These are phyloP conservation scores for Pipistrellus kuhlii DNA, from an alignment of 2,797 vertebrate species.

Conservation along the genomic window DNA sequence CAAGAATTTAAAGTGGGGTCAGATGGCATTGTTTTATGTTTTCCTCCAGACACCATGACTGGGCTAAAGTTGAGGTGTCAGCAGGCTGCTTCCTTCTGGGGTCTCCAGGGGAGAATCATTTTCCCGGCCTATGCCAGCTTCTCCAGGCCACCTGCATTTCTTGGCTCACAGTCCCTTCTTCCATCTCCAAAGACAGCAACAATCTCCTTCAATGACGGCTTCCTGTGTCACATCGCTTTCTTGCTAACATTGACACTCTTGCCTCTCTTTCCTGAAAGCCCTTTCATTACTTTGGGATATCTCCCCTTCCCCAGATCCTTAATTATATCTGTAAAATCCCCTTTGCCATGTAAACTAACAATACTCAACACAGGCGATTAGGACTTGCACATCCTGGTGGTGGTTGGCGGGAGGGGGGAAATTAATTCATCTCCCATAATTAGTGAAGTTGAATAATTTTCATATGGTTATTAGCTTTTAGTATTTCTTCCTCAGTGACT, in stretches of 20 bases:
- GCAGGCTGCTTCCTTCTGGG: slow-evolving; percentile 7
- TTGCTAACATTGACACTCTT: neutral
- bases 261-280: neutral
- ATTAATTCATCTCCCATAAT: slow-evolving; percentile 1
- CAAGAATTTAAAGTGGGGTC: neutral
- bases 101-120: neutral
- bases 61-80: neutral
- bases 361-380: neutral
- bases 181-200: neutral
- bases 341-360: neutral
- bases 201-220: neutral
- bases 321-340: neutral
- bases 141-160: slow-evolving; percentile 8
- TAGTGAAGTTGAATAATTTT: slow-evolving; percentile 46
- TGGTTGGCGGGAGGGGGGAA: rapidly evolving
- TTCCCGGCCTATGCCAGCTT: slow-evolving; percentile 14
- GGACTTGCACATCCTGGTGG: neutral
- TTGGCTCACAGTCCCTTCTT: neutral
- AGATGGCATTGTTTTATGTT: neutral
- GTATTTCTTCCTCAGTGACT: slow-evolving; percentile 52
- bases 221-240: neutral
- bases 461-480: slow-evolving; percentile 35
- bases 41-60: neutral
- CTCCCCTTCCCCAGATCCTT: neutral
- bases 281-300: neutral